Conservation (phyloP, 2,888 invertebrate species). For the Lasioglossum pauxillum region DNA sequence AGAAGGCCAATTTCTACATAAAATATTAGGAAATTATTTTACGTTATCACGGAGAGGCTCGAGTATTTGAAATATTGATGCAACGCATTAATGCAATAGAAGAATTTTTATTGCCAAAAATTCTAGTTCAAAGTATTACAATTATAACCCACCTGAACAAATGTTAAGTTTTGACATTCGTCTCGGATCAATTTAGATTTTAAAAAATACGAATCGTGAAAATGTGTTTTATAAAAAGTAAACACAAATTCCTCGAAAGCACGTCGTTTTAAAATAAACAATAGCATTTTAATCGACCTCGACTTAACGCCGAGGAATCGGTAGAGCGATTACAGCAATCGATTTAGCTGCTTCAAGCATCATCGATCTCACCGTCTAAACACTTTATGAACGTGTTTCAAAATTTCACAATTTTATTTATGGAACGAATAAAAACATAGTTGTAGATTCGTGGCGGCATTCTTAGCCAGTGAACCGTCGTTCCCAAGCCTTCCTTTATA, state of each 20-base stretch:
- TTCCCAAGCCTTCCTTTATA: neutral
- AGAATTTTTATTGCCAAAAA: neutral
- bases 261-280: neutral
- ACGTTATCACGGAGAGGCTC: neutral
- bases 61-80: too few species aligned
- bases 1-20: neutral
- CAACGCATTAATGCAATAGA: too few species aligned
- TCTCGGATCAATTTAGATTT: neutral
- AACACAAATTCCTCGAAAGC: neutral
- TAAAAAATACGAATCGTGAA: neutral
- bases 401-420: neutral
- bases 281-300: neutral
- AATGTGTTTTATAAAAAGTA: neutral
- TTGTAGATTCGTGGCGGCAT: neutral
- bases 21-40: neutral
- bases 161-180: neutral
- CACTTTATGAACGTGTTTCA: neutral
- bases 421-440: neutral
- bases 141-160: neutral
- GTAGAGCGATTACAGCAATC: neutral
- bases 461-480: neutral
- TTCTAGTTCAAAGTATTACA: neutral
- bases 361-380: neutral
- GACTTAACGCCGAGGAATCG: neutral
- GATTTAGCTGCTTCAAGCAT: slow-evolving; percentile 2